Base-by-base conservation (phyloP, 2,113 vertebrate species). In the Bufo bufo region DNA sequence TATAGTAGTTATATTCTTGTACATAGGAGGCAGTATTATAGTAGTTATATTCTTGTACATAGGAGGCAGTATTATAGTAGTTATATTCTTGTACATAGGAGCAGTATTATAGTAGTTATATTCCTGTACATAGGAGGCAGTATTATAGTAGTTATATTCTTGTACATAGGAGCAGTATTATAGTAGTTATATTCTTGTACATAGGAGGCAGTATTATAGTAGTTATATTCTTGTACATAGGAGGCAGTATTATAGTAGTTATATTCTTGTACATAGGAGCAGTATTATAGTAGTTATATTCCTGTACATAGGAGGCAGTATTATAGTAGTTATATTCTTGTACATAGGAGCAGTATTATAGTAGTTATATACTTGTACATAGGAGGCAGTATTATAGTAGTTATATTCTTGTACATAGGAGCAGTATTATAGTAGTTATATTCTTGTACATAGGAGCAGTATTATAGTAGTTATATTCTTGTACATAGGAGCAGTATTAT, bases 361-460 rank as follows among this genome's bases (percentile, higher is more conserved):
- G 65, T 23, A 66, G 65, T 66, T 66, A 23, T 66, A 66, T 66
- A 23, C 65, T 23, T 66, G 65, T 66, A 66, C 14, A 66, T 66
- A 66, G n/a, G 65, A n/a, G 3, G 66, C 23, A 71, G 66, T 71
- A 71, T 33, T 71, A 71, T 71, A 71, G 66, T 71, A 71, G 66
- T 71, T 71, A 71, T 71, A 71, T 65, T 65, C 17, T 65, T 65
- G 61, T 65, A 65, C 20, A 71, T 71, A 71, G 23, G 23, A 2
- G 23, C 66, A 71, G n/a, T 71, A 71, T 43, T 43, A 33, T 71
- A 71, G 66, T 71, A 71, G 66, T 71, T 71, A 71, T 71, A 71
- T 71, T 71, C 66, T 71, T 71, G 66, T 71, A 71, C 16, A 71
- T 71, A n/a, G n/a, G n/a, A 71, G 66, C 63, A 66, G 63, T 66